Conservation (phyloP, 2,888 invertebrate genomes). For the Catocala nupta region DNA sequence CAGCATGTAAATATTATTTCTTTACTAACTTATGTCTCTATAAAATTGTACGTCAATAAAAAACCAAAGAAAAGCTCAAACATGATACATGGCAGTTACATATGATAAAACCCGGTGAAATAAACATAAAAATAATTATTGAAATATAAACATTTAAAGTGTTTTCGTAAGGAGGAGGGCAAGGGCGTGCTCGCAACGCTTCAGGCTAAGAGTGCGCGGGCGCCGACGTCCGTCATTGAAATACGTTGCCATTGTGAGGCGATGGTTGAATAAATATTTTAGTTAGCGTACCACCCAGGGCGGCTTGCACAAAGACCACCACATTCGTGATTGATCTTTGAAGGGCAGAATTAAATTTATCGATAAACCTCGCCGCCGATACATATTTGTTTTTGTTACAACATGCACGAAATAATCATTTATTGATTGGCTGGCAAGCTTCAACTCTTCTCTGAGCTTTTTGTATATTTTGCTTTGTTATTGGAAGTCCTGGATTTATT, state of each 20-base stretch:
- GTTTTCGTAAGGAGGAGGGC: slow-evolving; percentile 52
- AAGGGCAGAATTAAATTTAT: slow-evolving; percentile 72
- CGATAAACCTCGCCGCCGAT: slow-evolving; percentile 47
- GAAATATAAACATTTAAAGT: slow-evolving; percentile 27
- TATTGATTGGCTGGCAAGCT: slow-evolving; percentile 43
- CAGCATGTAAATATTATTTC: no score
- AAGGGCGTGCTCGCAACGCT: slow-evolving; percentile 53
- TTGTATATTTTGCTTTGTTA: neutral
- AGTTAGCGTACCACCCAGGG: slow-evolving; percentile 81
- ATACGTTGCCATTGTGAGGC: slow-evolving; percentile 82
- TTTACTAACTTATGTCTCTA: no score
- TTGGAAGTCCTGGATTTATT: neutral
- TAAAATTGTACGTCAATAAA: no score
- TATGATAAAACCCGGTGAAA: neutral
- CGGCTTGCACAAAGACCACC: slow-evolving; percentile 71
- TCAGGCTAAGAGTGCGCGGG: slow-evolving; percentile 60
- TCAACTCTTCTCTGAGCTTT: neutral
- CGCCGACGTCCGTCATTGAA: slow-evolving; percentile 74
- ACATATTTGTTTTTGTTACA: slow-evolving; percentile 43
- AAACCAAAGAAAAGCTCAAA: no score
- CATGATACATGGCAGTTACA: no score
- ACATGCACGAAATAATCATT: slow-evolving; percentile 46
- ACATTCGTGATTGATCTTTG: slow-evolving; percentile 80
- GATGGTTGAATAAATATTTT: slow-evolving; percentile 83
- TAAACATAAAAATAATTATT: slow-evolving; percentile 12